Base-by-base conservation (phyloP, 2,888 invertebrate species). In the Ophion slaviceki region DNA sequence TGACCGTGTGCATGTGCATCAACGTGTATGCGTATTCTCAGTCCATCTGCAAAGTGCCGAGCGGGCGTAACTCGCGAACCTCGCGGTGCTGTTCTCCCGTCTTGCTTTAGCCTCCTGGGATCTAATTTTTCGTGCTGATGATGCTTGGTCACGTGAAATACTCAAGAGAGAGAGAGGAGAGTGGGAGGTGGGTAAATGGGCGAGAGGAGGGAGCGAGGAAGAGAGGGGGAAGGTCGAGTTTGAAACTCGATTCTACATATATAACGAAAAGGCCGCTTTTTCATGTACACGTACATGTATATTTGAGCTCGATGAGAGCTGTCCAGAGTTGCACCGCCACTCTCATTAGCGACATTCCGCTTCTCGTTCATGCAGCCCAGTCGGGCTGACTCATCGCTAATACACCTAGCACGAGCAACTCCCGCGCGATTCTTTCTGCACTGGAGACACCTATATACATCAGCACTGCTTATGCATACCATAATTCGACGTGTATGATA, bases 301-400 rank as follows among this genome's bases (percentile, higher is more conserved):
- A 66, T 71, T 67, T 62, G 78, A 79, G 57, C 59, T 80, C 61
- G 72, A 72, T 66, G 77, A 76, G 80, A 74, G 84, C 79, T 83
- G 70, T 36, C 47, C 57, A 45, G 75, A 79, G 79, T 66, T 82
- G 78, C 86, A 67, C 86, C 84, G 88, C 89, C 87, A 80, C 80
- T 88, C 90, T 92, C 92, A 93, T 93, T 93, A 93, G 92, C 93
- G 92, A 92, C 93, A 93, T 93, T 93, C 93, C 93, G 88, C 89
- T 84, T 89, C 47, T 47, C 88, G 89, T 89, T 90, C 75, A 68
- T 78, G 80, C 68, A 70, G 78, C 70, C 45, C 80, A 20, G 67
- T 67, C 62, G 74, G 88, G 89, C 91, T 93, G 93, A 93, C 90
- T 93, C 93, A 93, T 92, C 92, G 89, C 89, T 90, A 89, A 91